Percentiles rank a stretch among this genome's conserved stretches.
Conservation (phyloP, 2,888 invertebrate species). For the Drosophila monieri region DNA sequence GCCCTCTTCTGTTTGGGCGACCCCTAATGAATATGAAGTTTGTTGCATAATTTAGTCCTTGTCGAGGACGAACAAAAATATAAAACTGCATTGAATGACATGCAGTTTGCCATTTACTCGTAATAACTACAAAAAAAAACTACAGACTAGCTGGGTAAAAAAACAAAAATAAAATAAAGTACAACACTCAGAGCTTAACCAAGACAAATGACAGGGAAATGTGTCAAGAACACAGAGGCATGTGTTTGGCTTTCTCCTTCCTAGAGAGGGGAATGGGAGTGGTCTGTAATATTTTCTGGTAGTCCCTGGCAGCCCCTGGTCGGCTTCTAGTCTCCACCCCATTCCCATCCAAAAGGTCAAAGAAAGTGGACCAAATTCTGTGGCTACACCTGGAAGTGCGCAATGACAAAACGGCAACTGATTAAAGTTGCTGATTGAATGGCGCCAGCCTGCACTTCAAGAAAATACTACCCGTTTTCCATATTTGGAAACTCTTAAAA, state of each 20-base stretch:
- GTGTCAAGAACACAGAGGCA: constrained; percentile 44
- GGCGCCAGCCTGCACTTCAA: constrained; percentile 27
- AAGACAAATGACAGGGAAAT: constrained; percentile 62
- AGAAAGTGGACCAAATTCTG: constrained; percentile 22
- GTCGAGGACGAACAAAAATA: neutral
- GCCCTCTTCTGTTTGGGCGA: neutral
- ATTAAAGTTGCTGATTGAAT: constrained; percentile 59
- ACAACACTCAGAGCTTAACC: constrained; percentile 44
- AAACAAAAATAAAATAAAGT: neutral
- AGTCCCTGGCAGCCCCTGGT: neutral
- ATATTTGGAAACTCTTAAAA: no score
- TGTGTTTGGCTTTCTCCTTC: no score
- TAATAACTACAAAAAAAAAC: constrained; percentile 2
- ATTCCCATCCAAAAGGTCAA: constrained; percentile 9
- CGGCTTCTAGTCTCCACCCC: neutral
- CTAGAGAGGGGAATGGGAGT: no score
- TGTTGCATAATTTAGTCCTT: constrained; percentile 66
- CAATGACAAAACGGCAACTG: constrained; percentile 49
- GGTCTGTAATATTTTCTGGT: neutral
- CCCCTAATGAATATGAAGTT: constrained; percentile 73
- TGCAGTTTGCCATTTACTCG: constrained; percentile 55
- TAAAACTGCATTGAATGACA: constrained; percentile 70
- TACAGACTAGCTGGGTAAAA: no score
- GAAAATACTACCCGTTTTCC: neutral
- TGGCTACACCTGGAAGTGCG: constrained; percentile 19